phyloP scores from a whole-genome alignment of 2,113 vertebrate genomes.

The Romanogobio albipinnatus region DNA sequence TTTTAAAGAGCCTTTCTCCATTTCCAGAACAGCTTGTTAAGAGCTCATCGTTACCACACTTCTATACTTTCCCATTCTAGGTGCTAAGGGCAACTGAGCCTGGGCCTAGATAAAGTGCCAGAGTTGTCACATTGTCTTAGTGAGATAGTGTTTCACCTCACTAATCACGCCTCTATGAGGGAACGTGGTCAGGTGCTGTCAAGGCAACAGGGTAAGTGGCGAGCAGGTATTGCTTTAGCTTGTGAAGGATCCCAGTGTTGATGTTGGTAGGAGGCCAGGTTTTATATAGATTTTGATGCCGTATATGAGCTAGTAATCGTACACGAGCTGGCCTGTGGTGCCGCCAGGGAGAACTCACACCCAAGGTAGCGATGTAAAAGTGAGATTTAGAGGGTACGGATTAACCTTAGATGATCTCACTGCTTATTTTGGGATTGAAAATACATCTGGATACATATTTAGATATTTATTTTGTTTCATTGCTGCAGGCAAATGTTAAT shows the following conservation, averaged over 20 bases:
- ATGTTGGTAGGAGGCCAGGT: constrained; percentile 35
- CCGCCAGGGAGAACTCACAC: background rate
- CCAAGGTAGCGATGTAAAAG: background rate
- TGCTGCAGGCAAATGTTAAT: background rate
- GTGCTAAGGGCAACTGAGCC: constrained; percentile 49
- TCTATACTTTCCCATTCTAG: constrained; percentile 47
- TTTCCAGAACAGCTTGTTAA: constrained; percentile 61
- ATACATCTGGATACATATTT: background rate
- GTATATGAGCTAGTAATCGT: background rate
- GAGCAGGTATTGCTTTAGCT: constrained; percentile 47
- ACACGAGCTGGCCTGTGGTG: background rate
- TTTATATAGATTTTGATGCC: constrained; percentile 31
- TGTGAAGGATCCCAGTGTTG: constrained; percentile 45
- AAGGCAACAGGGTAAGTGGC: constrained; percentile 54
- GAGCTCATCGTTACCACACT: constrained; percentile 55
- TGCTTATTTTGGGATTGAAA: background rate
- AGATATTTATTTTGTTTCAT: background rate
- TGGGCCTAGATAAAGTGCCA: constrained; percentile 55
- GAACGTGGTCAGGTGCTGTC: constrained; percentile 57
- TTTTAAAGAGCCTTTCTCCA: constrained; percentile 56
- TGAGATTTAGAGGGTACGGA: background rate
- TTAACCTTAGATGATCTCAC: background rate
- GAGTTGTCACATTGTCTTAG: constrained; percentile 60
- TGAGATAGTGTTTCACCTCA: constrained; percentile 60
- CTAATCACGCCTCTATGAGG: constrained; percentile 51